Conservation (phyloP, 2,888 invertebrate genomes). For the Brachypalpus laphriformis region DNA sequence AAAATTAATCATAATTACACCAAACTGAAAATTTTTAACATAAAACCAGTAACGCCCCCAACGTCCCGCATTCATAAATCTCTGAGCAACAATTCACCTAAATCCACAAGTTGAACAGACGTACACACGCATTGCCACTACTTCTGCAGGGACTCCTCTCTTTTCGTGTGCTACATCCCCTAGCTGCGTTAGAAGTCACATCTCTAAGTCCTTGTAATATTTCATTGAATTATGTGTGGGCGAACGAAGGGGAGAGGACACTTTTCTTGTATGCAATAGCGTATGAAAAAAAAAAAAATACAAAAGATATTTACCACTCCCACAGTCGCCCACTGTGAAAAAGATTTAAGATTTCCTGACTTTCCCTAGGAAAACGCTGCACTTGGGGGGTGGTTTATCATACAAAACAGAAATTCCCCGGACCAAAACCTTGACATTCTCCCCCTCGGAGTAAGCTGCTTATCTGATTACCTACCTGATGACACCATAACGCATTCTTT, state of each 20-base stretch:
- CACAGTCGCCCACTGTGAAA: not conserved
- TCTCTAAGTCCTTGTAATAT: conserved; percentile 29
- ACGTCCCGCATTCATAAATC: conserved; percentile 45
- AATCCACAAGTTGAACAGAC: conserved; percentile 47
- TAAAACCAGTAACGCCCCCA: conserved; percentile 9
- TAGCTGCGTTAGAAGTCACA: conserved; percentile 14
- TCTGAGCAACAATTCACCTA: conserved; percentile 53
- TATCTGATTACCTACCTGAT: conserved; percentile 17
- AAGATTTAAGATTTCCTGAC: not conserved
- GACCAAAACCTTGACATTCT: not conserved
- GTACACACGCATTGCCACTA: conserved; percentile 15
- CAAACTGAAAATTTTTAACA: conserved; percentile 26
- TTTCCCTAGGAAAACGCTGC: not conserved
- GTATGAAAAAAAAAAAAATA: not conserved
- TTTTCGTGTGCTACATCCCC: not conserved
- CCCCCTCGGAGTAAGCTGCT: conserved; percentile 17
- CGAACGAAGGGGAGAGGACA: not conserved
- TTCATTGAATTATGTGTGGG: conserved; percentile 17
- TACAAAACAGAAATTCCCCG: not conserved
- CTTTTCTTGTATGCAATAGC: not conserved
- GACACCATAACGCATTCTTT: conserved; percentile 5
- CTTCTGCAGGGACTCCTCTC: not conserved
- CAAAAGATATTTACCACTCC: not conserved
- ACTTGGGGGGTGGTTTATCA: not conserved
- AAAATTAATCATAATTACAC: conserved; percentile 66